A percentile compares a stretch with the other conserved stretches of the same genome.
Evolutionary conservation across 1,140 invertebrate species (phyloP).

Genomic region (Papilio aristodemus): DNA sequence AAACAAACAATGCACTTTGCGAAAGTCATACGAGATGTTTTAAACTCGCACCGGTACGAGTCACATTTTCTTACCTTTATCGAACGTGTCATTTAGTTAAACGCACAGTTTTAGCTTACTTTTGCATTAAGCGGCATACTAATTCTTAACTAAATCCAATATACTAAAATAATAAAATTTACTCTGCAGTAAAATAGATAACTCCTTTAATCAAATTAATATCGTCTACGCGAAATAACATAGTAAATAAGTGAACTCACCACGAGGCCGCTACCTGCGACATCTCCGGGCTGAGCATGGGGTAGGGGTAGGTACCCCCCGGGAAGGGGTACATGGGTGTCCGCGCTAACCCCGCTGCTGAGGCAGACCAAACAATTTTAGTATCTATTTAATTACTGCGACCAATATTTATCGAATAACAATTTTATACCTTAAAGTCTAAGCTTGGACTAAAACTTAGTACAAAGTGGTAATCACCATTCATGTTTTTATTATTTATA

Average conservation of each 20-base stretch:
- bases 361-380: slow-evolving; percentile 35
- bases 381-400: slow-evolving; percentile 28
- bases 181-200: too few species aligned
- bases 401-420: slow-evolving; percentile 1
- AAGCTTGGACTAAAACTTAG: neutral
- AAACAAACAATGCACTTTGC: slow-evolving; percentile 25
- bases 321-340: slow-evolving; percentile 94
- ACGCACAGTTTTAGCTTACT: neutral
- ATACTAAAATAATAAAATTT: too few species aligned
- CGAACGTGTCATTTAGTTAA: neutral
- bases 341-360: slow-evolving; percentile 89
- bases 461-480: too few species aligned
- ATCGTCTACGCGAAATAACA: neutral
- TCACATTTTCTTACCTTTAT: slow-evolving; percentile 24
- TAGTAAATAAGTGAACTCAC: slow-evolving; percentile 82
- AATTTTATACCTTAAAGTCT: neutral
- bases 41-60: neutral
- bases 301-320: slow-evolving; percentile 93
- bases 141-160: too few species aligned
- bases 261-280: slow-evolving; percentile 95
- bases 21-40: slow-evolving; percentile 17
- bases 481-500: too few species aligned
- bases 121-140: too few species aligned
- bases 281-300: slow-evolving; percentile 96
- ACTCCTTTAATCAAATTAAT: neutral